These are phyloP conservation scores for Parazoanthus swiftii DNA, from an alignment of 92 coral and sea anemone genomes.

Conservation along the genomic window DNA sequence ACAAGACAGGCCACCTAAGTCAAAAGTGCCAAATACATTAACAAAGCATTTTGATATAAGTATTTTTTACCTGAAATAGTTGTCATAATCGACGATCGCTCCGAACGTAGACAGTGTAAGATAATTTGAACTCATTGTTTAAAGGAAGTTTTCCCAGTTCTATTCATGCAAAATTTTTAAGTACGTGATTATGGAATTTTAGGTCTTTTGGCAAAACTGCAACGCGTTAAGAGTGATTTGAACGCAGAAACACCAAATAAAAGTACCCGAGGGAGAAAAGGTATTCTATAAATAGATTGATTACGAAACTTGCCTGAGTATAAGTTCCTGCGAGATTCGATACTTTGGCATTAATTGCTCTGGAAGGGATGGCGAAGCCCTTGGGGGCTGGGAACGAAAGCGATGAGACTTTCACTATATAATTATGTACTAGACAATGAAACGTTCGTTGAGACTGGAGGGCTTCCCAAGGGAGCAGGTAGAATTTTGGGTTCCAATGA, in stretches of 20 bases:
- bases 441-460: background rate
- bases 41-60: too few relatives aligned
- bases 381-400: constrained; percentile 46
- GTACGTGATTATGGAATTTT: background rate
- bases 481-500: background rate
- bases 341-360: background rate
- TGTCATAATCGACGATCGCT: background rate
- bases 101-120: too few relatives aligned
- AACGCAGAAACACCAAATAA: background rate
- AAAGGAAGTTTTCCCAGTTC: background rate
- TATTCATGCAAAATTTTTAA: background rate
- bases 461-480: constrained; percentile 1
- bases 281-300: constrained; percentile 26
- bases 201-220: background rate
- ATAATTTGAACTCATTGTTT: too few relatives aligned
- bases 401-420: background rate
- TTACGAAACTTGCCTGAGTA: constrained; percentile 14
- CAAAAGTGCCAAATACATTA: too few relatives aligned
- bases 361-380: background rate
- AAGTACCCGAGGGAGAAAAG: background rate
- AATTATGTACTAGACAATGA: background rate
- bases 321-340: constrained; percentile 23
- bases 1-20: too few relatives aligned
- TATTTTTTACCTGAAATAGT: too few relatives aligned
- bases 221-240: too few relatives aligned